Conservation (phyloP, 2,113 vertebrate species). For the Lates calcarifer region DNA sequence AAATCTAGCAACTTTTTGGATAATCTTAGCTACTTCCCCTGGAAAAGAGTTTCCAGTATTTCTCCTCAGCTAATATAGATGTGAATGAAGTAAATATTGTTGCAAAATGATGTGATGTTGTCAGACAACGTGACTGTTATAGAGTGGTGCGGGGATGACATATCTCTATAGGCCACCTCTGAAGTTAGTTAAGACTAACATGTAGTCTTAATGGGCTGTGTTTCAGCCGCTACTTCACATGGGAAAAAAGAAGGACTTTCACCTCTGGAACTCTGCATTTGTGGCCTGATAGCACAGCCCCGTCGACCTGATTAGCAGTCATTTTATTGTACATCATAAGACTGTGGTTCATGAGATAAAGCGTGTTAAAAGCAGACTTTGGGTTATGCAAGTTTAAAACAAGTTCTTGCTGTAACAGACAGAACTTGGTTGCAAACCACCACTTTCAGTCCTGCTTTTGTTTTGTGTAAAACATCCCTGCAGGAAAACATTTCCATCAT, state of each 20-base stretch:
- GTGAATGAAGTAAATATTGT: too few species aligned
- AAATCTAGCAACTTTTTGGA: too few species aligned
- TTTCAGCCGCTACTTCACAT: too few species aligned
- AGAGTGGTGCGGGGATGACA: too few species aligned
- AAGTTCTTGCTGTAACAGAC: not conserved
- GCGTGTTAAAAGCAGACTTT: not conserved
- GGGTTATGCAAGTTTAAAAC: not conserved
- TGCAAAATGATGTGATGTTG: too few species aligned
- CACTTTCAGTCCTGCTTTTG: not conserved
- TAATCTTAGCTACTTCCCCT: too few species aligned
- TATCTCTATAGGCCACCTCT: too few species aligned
- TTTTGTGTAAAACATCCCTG: not conserved
- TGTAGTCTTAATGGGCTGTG: too few species aligned
- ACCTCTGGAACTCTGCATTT: not conserved
- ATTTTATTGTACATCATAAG: not conserved
- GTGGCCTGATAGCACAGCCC: not conserved
- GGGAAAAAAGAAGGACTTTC: not conserved
- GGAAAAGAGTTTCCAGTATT: too few species aligned
- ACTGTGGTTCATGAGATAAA: not conserved
- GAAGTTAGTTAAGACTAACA: too few species aligned
- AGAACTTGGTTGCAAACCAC: not conserved
- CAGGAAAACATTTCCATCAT: constrained; percentile 4
- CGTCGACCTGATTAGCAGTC: not conserved
- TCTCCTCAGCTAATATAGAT: too few species aligned
- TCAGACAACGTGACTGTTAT: too few species aligned